Base-by-base conservation (phyloP, 2,113 vertebrate genomes). In the Pterocles burchelli region DNA sequence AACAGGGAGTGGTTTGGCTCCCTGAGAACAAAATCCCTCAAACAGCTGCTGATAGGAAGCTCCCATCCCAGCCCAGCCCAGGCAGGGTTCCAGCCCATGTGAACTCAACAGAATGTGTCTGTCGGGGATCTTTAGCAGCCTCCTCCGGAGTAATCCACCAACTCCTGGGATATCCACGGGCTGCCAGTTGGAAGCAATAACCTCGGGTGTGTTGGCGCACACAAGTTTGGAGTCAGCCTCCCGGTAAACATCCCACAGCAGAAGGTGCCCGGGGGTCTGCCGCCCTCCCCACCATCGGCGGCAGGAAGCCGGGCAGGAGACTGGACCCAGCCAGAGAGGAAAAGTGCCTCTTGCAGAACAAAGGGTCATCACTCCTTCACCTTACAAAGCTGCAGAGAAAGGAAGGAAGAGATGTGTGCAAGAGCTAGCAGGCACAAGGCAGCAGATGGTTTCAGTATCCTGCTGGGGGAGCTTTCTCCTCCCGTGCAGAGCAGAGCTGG, bases 11-110 rank as follows among this genome's bases (percentile, higher is more conserved):
- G 48, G 25, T 63, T 63, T 46, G 38, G 45, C 43, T 54, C 57
- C 51, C 4, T 7, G 17, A 77, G 38, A 81, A 71, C 13, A 62
- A 80, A 84, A 58, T 17, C 4, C 21, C 26, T 16, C 29, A 4
- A 33, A 61, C 31, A 46, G 7, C 45, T 0, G 20, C 18, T 0
- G 0, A 46, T 4, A 51, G 26, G 25, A 70, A 80, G 41, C 3
- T 3, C 10, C 28, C 22, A 13, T 21, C 5, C 10, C 4, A 43
- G 65, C 33, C 13, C 28, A 49, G 26, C n/a, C 62, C 36, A 19
- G 41, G 20, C 25, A 21, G 0, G 4, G 45, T 17, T 72, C 26
- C 4, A 31, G 33, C 58, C 34, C 26, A 65, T 13, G 28, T 36
- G 28, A 72, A 82, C 54, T 61, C 45, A 52, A 85, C 7, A 51